A percentile compares a stretch with the other conserved stretches of the same genome.
Evolutionary conservation across 1,140 invertebrate genomes (phyloP).

Genomic region (Meloidogyne floridensis): DNA sequence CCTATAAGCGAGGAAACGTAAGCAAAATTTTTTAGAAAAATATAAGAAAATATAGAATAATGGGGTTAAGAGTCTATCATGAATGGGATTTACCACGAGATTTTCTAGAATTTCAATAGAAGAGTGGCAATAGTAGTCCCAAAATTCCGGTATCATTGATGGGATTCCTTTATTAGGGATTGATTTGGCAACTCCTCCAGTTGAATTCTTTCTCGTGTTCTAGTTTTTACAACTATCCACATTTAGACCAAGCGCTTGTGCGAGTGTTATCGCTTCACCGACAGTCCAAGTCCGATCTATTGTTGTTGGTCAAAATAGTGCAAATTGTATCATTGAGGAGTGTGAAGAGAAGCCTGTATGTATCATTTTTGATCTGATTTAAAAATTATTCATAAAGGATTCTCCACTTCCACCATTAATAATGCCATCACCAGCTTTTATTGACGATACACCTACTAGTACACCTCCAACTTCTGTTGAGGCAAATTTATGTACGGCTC

Average conservation of each 20-base stretch:
- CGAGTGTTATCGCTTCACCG: conserved; percentile 23
- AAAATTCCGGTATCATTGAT: too few relatives aligned
- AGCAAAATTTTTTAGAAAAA: background rate
- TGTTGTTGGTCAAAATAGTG: conserved; percentile 9
- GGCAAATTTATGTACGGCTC: background rate
- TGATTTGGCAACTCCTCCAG: too few relatives aligned
- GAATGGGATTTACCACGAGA: too few relatives aligned
- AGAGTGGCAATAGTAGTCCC: too few relatives aligned
- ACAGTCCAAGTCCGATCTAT: conserved; percentile 25
- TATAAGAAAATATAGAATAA: too few relatives aligned
- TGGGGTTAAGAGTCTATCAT: too few relatives aligned
- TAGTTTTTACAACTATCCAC: too few relatives aligned
- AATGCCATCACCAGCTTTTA: conserved; percentile 10
- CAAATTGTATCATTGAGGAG: conserved; percentile 40
- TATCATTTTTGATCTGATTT: background rate
- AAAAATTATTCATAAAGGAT: conserved; percentile 16
- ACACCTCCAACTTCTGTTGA: conserved; percentile 10
- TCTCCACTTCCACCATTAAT: conserved; percentile 31
- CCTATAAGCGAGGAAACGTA: conserved; percentile 23
- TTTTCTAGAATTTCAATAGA: too few relatives aligned
- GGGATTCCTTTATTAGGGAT: too few relatives aligned
- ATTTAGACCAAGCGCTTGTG: background rate
- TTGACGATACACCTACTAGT: conserved; percentile 9
- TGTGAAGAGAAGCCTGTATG: conserved; percentile 35
- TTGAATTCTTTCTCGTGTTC: too few relatives aligned